Percentiles rank a stretch among this genome's conserved stretches.
phyloP scores from a whole-genome alignment of 2,888 invertebrate genomes.

The Andricus quercusramuli region DNA sequence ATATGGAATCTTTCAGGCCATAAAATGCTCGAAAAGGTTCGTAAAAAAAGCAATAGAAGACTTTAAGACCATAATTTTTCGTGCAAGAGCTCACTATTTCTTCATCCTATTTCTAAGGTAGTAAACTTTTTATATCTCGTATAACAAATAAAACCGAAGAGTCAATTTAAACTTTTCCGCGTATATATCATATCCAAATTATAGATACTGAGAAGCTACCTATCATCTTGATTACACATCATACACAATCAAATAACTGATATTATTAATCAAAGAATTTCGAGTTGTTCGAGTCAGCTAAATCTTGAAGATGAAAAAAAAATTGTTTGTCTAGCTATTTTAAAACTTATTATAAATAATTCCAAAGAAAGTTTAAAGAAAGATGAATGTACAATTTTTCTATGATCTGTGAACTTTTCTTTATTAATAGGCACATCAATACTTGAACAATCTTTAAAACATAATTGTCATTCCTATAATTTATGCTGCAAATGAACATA shows the following conservation, averaged over 20 bases:
- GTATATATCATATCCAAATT: too few relatives aligned
- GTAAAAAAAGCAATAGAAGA: background rate
- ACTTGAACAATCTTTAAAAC: background rate
- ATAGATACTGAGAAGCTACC: too few relatives aligned
- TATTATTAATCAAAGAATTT: background rate
- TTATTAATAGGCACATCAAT: background rate
- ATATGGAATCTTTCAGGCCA: background rate
- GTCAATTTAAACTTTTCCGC: background rate
- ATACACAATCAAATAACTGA: background rate
- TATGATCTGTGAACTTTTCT: background rate
- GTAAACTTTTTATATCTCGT: background rate
- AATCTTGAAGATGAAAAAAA: background rate
- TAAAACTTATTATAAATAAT: background rate
- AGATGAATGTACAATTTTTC: background rate
- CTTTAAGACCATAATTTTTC: too few relatives aligned
- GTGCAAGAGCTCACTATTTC: background rate
- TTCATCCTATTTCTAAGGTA: background rate
- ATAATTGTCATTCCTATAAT: background rate
- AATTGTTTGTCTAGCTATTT: background rate
- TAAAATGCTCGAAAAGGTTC: background rate
- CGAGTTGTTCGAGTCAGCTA: background rate
- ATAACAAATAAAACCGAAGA: background rate
- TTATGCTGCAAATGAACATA: background rate
- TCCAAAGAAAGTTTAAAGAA: background rate
- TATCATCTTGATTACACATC: too few relatives aligned